Evolutionary conservation across 2,888 invertebrate species (phyloP), one percentile per base, ranked within the genome.

Genomic region (Drosophila atripex): DNA sequence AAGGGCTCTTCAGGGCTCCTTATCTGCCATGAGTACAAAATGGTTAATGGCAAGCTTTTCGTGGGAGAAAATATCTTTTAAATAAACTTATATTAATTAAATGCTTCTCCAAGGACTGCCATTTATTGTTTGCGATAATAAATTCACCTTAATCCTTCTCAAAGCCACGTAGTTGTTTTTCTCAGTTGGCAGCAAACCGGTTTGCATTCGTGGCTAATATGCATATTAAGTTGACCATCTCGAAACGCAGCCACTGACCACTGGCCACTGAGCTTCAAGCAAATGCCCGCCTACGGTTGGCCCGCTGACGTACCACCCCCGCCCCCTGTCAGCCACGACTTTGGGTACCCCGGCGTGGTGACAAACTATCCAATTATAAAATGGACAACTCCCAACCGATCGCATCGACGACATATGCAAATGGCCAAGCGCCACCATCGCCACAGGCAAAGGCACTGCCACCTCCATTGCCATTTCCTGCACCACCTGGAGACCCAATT

Each of bases 321-420:
- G n/a, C 18, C 14, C 9, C 47, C 16, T n/a, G 47, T 0, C 16
- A 16, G 18, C 43, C 43, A 12, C 43, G 28, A 12, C 35, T n/a
- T 12, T 35, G 14, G 28, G 8, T 25, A 35, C 49, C 28, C 14
- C 7, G 6, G 14, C 16, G n/a, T 59, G 18, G 69, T 68, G 64
- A 80, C 80, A 75, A 84, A 82, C 75, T 76, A 65, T 68, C 78
- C 84, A 88, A 88, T 89, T 89, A 88, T 86, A 80, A 78, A 66
- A 71, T 49, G 74, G 77, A 86, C 83, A 78, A 71, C 68, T 71
- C 76, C 76, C 59, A 78, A 77, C 77, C 85, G 86, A 71, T 69
- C 60, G 45, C 54, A 58, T 45, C 57, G 47, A 51, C 38, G 60
- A 60, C 69, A 68, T 76, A 68, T 73, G 76, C 69, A 75, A 76